These are phyloP conservation scores for Drosophila subsilvestris DNA, from an alignment of 2,888 invertebrate genomes.

Conservation along the genomic window DNA sequence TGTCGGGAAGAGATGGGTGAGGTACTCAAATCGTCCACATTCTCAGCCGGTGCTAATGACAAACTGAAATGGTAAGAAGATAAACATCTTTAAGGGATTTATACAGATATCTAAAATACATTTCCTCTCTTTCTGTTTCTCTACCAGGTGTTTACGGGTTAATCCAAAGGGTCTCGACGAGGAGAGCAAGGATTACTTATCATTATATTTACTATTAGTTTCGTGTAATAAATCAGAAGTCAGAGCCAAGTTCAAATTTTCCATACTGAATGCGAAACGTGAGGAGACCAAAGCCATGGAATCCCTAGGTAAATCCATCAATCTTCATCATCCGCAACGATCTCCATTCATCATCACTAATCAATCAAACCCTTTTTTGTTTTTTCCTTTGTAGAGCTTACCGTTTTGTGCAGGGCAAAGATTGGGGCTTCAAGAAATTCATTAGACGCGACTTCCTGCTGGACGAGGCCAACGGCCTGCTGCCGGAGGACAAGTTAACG, in stretches of 20 bases:
- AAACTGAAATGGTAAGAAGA: slow-evolving; percentile 96
- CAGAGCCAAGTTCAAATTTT: slow-evolving; percentile 99
- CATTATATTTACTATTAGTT: slow-evolving; percentile 98
- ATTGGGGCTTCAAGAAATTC: slow-evolving; percentile 99
- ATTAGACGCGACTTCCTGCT: slow-evolving; percentile 99
- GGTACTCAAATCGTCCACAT: slow-evolving; percentile 99
- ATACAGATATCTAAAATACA: neutral
- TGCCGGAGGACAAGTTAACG: slow-evolving; percentile 99
- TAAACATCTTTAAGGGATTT: fast-evolving
- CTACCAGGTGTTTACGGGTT: slow-evolving; percentile 95
- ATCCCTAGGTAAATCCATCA: slow-evolving; percentile 86
- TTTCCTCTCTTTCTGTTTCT: neutral
- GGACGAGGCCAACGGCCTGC: slow-evolving; percentile 98
- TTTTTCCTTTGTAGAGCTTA: slow-evolving; percentile 89
- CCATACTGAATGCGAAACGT: slow-evolving; percentile 99
- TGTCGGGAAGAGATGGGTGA: slow-evolving; percentile 99
- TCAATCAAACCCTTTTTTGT: neutral
- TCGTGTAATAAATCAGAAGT: slow-evolving; percentile 99
- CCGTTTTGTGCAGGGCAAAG: slow-evolving; percentile 99
- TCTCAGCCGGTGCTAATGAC: slow-evolving; percentile 99
- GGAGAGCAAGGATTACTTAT: slow-evolving; percentile 99
- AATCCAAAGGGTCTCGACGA: slow-evolving; percentile 99
- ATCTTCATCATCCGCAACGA: neutral
- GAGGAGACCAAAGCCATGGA: slow-evolving; percentile 99
- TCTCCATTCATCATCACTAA: neutral